Evolutionary conservation across 2,888 invertebrate genomes (phyloP).

Genomic region (Slavum lentiscoides): DNA sequence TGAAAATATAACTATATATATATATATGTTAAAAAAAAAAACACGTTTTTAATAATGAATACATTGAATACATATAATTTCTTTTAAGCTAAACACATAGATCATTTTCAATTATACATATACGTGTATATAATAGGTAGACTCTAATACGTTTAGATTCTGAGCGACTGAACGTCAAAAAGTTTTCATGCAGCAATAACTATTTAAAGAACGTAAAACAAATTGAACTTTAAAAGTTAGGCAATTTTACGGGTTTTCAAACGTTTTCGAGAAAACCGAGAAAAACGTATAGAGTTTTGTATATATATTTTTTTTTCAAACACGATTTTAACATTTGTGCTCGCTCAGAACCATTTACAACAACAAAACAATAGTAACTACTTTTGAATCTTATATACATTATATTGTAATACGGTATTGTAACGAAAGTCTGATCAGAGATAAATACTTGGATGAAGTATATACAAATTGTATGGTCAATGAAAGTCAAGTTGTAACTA

Average conservation of each 20-base stretch:
- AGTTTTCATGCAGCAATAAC: background rate
- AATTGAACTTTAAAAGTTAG: background rate
- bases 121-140: no score
- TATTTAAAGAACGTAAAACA: background rate
- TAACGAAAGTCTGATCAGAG: no score
- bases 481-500: background rate
- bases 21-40: background rate
- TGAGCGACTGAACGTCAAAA: background rate
- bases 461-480: background rate
- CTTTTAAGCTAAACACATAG: background rate
- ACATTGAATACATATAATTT: background rate
- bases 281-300: background rate
- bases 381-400: no score
- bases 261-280: background rate
- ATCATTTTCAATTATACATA: background rate
- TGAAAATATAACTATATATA: background rate
- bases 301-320: no score
- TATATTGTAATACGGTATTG: no score
- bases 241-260: background rate
- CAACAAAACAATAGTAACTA: no score
- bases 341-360: background rate
- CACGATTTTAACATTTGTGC: background rate
- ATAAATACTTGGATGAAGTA: background rate
- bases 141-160: background rate
- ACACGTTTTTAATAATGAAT: conserved; percentile 4